Conservation (phyloP, 1,140 invertebrate genomes). For the Carposina sasakii region DNA sequence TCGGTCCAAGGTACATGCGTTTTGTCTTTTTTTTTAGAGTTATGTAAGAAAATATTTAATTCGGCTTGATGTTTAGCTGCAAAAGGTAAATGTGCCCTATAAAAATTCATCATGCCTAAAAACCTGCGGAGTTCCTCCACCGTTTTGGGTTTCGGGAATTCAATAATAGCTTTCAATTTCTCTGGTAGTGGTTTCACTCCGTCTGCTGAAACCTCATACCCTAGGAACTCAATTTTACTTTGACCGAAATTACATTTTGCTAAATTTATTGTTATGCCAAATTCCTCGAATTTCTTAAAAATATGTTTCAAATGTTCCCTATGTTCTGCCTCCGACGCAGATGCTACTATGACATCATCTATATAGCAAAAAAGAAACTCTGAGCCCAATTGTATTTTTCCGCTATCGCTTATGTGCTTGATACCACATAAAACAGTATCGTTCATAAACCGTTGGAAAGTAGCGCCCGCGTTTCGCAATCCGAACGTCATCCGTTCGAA, state of each 20-base stretch:
- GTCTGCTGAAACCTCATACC: slow-evolving; percentile 1
- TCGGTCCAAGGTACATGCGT: slow-evolving; percentile 28
- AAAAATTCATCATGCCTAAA: slow-evolving; percentile 44
- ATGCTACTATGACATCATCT: no score
- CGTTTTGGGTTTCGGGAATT: slow-evolving; percentile 26
- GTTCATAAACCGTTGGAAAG: slow-evolving; percentile 65
- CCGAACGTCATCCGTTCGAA: slow-evolving; percentile 41
- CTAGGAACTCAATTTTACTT: slow-evolving; percentile 14
- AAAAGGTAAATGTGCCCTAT: slow-evolving; percentile 31
- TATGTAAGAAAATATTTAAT: slow-evolving; percentile 34
- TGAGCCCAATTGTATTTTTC: no score
- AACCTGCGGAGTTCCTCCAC: slow-evolving; percentile 34
- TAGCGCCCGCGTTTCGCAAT: slow-evolving; percentile 49
- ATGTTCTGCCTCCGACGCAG: no score
- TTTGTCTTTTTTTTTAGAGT: slow-evolving; percentile 35
- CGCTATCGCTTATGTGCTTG: no score
- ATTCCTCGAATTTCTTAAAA: not conserved
- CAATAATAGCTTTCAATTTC: slow-evolving; percentile 22
- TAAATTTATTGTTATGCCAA: slow-evolving; percentile 14
- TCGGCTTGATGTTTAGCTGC: slow-evolving; percentile 28
- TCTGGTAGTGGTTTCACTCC: slow-evolving; percentile 6
- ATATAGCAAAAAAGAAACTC: no score
- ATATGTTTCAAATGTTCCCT: not conserved
- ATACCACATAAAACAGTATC: slow-evolving; percentile 16
- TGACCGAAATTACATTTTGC: slow-evolving; percentile 13